Evolutionary conservation across 2,888 invertebrate genomes (phyloP), one percentile per base, ranked within the genome.

Genomic region (Tiliacea aurago): DNA sequence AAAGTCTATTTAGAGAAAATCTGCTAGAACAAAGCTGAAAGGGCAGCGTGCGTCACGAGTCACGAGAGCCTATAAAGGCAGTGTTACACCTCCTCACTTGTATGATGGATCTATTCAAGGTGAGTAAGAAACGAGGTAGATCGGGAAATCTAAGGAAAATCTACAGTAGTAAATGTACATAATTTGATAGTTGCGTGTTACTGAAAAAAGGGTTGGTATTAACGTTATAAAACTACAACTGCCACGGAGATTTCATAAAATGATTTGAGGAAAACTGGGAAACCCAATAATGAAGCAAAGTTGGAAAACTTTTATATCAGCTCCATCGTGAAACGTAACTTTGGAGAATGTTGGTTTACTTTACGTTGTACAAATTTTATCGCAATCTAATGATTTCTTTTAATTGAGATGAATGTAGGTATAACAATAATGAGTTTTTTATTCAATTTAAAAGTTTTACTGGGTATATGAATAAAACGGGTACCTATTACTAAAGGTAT

Each of bases 1-100:
- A 80, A 79, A 59, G 59, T 49, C 59, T 79, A 78, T 84, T 69
- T 71, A 66, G 78, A 83, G 80, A 86, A n/a, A 85, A 84, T 86
- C 77, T 80, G 68, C 53, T 33, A 23, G 61, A 64, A 68, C 68
- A 66, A 76, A 76, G 47, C 69, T 81, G 45, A 84, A 70, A 82
- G 70, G 76, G 71, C 63, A 79, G 53, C n/a, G 23, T 69, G 55
- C 65, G 66, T 69, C 74, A 71, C 56, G 37, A 66, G 55, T 53
- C 62, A 61, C 37, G 43, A 68, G 62, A 70, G 56, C 33, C 64
- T 49, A 71, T 69, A 71, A 71, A 47, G 23, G 37, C 56, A 53
- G 49, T 49, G 49, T 58, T 69, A 58, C 51, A 33, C 37, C 28
- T 20, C 49, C 33, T 47, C 62, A 18, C 47, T 53, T 69, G 37